These are phyloP conservation scores for Meriones psammophilus DNA, from an alignment of 2,797 vertebrate genomes.

Conservation along the genomic window DNA sequence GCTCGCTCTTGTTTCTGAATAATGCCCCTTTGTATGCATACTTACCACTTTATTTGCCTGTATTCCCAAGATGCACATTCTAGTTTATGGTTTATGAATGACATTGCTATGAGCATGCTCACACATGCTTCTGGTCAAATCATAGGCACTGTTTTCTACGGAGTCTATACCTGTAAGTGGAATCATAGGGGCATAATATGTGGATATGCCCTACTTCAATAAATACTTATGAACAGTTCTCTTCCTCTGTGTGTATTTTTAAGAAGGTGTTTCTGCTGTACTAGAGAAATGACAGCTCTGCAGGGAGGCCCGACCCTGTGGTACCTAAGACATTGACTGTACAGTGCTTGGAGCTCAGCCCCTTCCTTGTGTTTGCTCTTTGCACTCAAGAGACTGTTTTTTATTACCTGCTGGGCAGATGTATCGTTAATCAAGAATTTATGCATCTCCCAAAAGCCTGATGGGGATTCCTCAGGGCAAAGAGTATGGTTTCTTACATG, in stretches of 20 bases:
- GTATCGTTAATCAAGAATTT: constrained; percentile 12
- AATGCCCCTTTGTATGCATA: background rate
- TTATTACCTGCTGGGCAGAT: constrained; percentile 36
- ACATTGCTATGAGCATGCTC: background rate
- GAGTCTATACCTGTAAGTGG: background rate
- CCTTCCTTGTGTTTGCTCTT: background rate
- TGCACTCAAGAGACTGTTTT: constrained; percentile 29
- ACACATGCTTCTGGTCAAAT: background rate
- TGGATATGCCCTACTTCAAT: background rate
- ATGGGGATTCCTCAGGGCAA: background rate
- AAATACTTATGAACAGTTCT: background rate
- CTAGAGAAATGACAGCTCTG: constrained; percentile 30
- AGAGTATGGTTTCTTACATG: background rate
- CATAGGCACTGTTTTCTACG: background rate
- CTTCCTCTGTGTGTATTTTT: constrained; percentile 18
- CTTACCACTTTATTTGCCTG: constrained; percentile 18
- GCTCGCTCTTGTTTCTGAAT: background rate
- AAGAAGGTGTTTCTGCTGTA: background rate
- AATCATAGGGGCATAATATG: background rate
- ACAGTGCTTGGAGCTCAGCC: background rate
- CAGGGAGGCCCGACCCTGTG: background rate
- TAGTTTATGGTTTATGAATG: background rate
- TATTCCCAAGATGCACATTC: background rate
- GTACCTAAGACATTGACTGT: background rate
- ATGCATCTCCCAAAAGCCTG: background rate